Conservation (phyloP, 2,113 vertebrate species). For the Dasypus novemcinctus region DNA sequence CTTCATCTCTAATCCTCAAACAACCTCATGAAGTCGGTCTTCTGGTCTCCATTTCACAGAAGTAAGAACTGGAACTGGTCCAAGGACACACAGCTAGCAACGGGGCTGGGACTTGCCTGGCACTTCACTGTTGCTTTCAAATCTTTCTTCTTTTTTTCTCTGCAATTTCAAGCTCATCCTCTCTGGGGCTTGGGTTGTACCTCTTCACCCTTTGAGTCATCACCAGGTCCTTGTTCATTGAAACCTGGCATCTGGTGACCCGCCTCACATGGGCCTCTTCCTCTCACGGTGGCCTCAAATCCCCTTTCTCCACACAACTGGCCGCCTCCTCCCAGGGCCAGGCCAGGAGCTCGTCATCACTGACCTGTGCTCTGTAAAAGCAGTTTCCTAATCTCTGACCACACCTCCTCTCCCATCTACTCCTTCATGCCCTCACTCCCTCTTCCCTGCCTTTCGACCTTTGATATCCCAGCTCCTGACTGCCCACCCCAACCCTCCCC, state of each 20-base stretch:
- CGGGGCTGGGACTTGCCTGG: background rate
- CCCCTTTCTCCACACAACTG: background rate
- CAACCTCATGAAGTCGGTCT: background rate
- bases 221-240: fast-evolving
- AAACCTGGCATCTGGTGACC: background rate
- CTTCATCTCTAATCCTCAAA: background rate
- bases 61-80: background rate
- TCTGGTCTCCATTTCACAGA: background rate
- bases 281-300: fast-evolving
- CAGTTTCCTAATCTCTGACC: background rate
- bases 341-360: background rate
- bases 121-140: background rate
- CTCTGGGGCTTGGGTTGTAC: fast-evolving
- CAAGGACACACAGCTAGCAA: fast-evolving
- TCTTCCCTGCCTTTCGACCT: background rate
- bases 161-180: background rate
- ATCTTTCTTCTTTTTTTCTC: background rate
- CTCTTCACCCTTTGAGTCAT: background rate
- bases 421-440: background rate
- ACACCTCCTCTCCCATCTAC: background rate
- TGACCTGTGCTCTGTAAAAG: background rate
- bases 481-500: background rate
- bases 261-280: background rate
- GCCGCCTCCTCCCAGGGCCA: background rate
- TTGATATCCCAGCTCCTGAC: no score